Conservation (phyloP, 2,113 vertebrate genomes). For the Chaenocephalus aceratus region DNA sequence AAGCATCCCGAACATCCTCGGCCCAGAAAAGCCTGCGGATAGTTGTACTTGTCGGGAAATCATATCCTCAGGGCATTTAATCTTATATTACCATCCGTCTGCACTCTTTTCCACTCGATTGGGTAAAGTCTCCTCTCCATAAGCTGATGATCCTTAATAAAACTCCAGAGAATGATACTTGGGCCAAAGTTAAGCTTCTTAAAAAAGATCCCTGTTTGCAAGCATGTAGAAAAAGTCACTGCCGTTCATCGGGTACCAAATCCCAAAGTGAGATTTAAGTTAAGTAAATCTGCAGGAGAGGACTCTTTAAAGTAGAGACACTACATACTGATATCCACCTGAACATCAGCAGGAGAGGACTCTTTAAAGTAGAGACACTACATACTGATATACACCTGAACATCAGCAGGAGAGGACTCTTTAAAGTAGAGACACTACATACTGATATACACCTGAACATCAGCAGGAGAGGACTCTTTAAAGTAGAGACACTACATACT, state of each 20-base stretch:
- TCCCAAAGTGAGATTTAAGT: neutral
- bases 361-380: no score
- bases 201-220: slow-evolving; percentile 37
- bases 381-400: no score
- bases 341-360: no score
- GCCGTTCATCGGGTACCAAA: neutral
- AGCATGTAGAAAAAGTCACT: slow-evolving; percentile 15
- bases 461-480: no score
- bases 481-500: no score
- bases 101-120: slow-evolving; percentile 53
- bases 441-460: no score
- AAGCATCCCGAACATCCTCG: slow-evolving; percentile 5
- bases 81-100: slow-evolving; percentile 8
- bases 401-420: no score
- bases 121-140: slow-evolving; percentile 48
- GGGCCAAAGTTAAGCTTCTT: slow-evolving; percentile 66
- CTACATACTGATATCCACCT: no score
- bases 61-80: slow-evolving; percentile 28
- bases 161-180: slow-evolving; percentile 63
- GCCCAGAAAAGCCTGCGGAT: slow-evolving; percentile 19
- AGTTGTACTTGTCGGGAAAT: slow-evolving; percentile 35
- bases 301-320: no score
- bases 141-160: slow-evolving; percentile 74
- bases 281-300: no score
- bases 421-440: no score